Percentiles rank a stretch among this genome's conserved stretches.
These are phyloP conservation scores for Paraescarpia echinospica DNA, from an alignment of 1,140 invertebrate species.

Conservation along the genomic window DNA sequence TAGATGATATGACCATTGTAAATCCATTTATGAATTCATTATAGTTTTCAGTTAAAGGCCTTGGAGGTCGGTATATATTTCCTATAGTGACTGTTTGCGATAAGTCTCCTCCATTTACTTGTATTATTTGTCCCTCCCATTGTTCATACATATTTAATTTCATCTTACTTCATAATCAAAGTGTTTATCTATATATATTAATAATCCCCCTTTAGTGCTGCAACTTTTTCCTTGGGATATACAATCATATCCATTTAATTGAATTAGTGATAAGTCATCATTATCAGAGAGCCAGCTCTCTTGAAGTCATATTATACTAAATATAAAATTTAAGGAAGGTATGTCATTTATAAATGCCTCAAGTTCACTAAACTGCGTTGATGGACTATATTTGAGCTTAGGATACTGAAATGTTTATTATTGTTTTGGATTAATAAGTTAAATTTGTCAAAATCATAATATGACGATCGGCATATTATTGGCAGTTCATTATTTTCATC, in stretches of 20 bases:
- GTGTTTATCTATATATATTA: not conserved
- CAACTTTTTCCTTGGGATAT: not conserved
- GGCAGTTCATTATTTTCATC: no score
- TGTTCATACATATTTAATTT: not conserved
- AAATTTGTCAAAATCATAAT: no score
- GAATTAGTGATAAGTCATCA: no score
- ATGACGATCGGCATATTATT: no score
- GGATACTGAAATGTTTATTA: not conserved
- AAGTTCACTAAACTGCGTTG: not conserved
- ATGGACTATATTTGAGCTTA: not conserved
- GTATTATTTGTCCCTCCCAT: not conserved
- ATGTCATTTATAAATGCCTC: not conserved
- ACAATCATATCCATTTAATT: not conserved
- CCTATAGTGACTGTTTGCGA: not conserved
- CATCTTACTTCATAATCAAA: not conserved
- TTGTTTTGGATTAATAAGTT: no score
- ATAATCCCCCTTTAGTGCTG: not conserved
- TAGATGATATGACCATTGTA: not conserved
- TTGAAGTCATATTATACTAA: no score
- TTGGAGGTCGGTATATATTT: not conserved
- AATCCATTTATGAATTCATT: not conserved
- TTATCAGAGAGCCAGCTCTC: no score
- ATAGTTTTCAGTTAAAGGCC: not conserved
- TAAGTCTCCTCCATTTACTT: not conserved
- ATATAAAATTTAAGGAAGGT: not conserved